Evolutionary conservation across 1,140 invertebrate genomes (phyloP).

Genomic region (Heliconius himera): DNA sequence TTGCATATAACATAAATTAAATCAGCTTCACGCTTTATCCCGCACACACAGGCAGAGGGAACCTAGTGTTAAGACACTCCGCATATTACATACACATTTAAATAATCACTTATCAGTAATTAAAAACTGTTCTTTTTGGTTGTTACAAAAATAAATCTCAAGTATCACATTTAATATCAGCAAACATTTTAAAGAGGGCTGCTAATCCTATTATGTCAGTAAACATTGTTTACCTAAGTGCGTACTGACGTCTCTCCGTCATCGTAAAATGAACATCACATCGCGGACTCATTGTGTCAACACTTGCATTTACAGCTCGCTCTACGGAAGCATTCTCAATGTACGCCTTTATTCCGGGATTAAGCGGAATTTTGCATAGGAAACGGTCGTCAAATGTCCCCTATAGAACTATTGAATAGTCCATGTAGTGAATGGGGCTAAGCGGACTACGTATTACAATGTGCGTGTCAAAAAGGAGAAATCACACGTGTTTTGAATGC

Average conservation of each 20-base stretch:
- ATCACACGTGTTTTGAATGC: constrained; percentile 72
- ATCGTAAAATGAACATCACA: constrained; percentile 67
- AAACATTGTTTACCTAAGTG: constrained; percentile 50
- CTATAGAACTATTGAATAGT: constrained; percentile 36
- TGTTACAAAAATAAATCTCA: not conserved
- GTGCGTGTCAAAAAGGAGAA: constrained; percentile 56
- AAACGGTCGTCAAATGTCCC: constrained; percentile 65
- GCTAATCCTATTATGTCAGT: constrained; percentile 73
- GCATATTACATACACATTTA: too few relatives aligned
- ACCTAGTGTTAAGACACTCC: too few relatives aligned
- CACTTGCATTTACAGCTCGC: constrained; percentile 51
- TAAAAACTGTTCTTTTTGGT: not conserved
- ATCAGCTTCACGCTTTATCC: too few relatives aligned
- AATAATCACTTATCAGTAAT: too few relatives aligned
- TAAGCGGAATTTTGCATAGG: constrained; percentile 75
- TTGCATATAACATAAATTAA: too few relatives aligned
- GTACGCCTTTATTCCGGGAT: constrained; percentile 55
- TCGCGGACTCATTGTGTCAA: constrained; percentile 50
- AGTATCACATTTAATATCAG: not conserved
- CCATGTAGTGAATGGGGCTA: constrained; percentile 53
- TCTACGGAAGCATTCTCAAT: constrained; percentile 59
- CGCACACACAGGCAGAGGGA: too few relatives aligned
- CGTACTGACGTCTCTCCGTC: constrained; percentile 59
- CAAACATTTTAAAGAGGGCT: not conserved
- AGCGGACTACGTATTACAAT: constrained; percentile 58